Base-by-base conservation (phyloP, 1,140 invertebrate species). In the Campoletis sonorensis region DNA sequence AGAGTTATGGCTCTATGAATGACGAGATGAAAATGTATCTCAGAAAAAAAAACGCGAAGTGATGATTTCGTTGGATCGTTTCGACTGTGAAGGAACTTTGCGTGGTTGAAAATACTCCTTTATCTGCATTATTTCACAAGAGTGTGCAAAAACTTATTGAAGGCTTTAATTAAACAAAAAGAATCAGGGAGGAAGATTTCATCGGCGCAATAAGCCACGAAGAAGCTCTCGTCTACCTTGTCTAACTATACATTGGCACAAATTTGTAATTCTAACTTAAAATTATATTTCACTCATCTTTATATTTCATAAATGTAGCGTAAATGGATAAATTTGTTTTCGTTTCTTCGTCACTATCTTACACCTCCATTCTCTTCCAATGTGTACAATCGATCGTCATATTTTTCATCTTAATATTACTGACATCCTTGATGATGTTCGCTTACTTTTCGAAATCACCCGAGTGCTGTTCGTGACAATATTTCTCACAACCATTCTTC, bases 191-290 rank as follows among this genome's bases (percentile, higher is more conserved):
- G n/a, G n/a, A 33, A 33, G 30, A 7, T 33, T 33, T 33, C 30
- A 7, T 33, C 30, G 3, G 30, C 30, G 2, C 30, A 33, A 4
- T 33, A 73, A 73, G 71, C 71, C 45, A 73, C 33, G 76, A 61
- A 37, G 26, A 78, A 78, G 54, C 58, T 79, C 26, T 79, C 58
- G 13, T 21, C 76, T 16, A 18, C 8, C 16, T 33, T 18, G 11
- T 58, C 23, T 40, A 49, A 7, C n/a, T 67, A 64, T 79, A 77
- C 51, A 79, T 79, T 79, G 76, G 76, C 76, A 79, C 76, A 79
- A 23, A 79, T 68, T 33, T 26, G n/a, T 45, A 79, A 16, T 37
- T 21, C 76, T 79, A 79, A 21, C 64, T 67, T 79, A 79, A 67
- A 79, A 15, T 11, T 54, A 23, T 45, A 67, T 79, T 79, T 16